Evolutionary conservation across 2,797 vertebrate genomes (phyloP).

Genomic region (Phoebastria nigripes): DNA sequence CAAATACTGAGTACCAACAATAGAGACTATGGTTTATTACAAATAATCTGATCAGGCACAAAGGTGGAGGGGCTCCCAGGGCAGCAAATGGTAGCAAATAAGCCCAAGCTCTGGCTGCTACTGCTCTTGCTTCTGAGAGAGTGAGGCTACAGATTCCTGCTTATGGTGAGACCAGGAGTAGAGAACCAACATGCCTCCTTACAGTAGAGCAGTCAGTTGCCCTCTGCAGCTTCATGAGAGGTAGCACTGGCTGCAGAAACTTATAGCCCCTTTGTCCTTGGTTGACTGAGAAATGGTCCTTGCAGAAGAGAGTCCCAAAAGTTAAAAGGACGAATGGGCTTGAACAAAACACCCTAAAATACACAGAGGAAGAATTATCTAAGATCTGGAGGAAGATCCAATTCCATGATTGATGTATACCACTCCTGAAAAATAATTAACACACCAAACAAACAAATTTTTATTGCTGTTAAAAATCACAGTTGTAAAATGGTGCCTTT

Average conservation of each 20-base stretch:
- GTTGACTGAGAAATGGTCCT: neutral
- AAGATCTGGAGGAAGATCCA: neutral
- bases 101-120: neutral
- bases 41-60: neutral
- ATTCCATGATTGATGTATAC: neutral
- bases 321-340: neutral
- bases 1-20: neutral
- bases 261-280: neutral
- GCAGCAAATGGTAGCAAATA: neutral
- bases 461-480: neutral
- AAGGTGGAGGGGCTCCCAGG: neutral
- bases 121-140: neutral
- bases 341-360: neutral
- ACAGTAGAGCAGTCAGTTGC: neutral
- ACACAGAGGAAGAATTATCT: neutral
- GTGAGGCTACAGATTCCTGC: neutral
- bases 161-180: neutral
- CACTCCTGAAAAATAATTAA: neutral
- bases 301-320: neutral
- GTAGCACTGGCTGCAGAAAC: neutral
- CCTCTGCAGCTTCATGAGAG: neutral
- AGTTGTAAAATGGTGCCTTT: neutral
- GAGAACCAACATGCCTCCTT: neutral
- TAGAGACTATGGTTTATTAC: neutral
- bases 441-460: neutral